Evolutionary conservation across 2,888 invertebrate species (phyloP), one percentile per base, ranked within the genome.

Genomic region (Bombyx huttoni): DNA sequence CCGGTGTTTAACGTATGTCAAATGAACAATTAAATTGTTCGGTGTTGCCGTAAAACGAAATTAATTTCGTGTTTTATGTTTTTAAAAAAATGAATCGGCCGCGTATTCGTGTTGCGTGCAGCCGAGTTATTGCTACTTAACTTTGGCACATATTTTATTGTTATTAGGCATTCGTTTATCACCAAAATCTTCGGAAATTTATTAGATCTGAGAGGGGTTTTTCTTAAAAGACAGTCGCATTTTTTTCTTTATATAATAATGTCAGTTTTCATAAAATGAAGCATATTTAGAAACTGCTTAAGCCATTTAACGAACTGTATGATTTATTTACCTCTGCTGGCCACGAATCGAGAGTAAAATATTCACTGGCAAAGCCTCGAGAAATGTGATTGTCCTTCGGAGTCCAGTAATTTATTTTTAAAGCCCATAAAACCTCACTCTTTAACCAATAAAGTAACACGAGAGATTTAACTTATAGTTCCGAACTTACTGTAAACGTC

Each of bases 401-500:
- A 70, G 65, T 59, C 72, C 62, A 74, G 79, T 79, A 79, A 86
- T 85, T 86, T 85, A 86, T 84, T 84, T 85, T 84, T 73, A 83
- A 83, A 71, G 81, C 75, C 80, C 87, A 69, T 88, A 86, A 87
- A 87, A 78, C 81, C 82, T 82, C 87, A 86, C 83, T 86, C 75
- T 81, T 82, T 65, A 66, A 78, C 81, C 74, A 73, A 77, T 86
- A 85, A 88, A 75, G 79, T 79, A 85, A 85, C 83, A 85, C 24
- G 24, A 24, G 24, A 24, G 24, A 24, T 24, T 24, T 24, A 24
- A 24, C 2, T 24, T 24, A 24, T 24, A 24, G 5, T 24, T 24
- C 24, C 24, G 24, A 24, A 24, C 24, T 24, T 24, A 24, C 24
- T 24, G 24, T 24, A 24, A 24, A 5, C 24, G 24, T 24, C 24